These are phyloP conservation scores for Drosophila anceps DNA, from an alignment of 2,888 invertebrate genomes.

Conservation along the genomic window DNA sequence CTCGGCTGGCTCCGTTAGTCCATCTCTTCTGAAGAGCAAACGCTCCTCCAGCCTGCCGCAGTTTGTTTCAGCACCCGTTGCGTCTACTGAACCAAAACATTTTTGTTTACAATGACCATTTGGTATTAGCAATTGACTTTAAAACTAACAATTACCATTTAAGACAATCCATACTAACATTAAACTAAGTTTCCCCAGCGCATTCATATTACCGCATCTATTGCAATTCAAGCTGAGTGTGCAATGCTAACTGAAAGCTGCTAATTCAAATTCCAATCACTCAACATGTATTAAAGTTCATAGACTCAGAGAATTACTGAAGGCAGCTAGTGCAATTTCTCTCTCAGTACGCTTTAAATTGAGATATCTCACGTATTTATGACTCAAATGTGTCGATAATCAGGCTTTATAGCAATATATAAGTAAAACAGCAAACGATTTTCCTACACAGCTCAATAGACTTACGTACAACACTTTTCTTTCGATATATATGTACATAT, in stretches of 20 bases:
- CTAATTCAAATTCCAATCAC: conserved; percentile 1
- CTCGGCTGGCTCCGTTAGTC: conserved; percentile 52
- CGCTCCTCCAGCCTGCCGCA: conserved; percentile 60
- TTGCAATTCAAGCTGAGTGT: conserved; percentile 14
- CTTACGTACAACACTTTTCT: not conserved
- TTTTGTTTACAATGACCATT: not conserved
- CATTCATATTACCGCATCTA: conserved; percentile 34
- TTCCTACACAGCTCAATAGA: not conserved
- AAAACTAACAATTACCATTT: conserved; percentile 32
- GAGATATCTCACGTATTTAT: not conserved
- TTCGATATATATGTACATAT: too few species aligned
- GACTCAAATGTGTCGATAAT: not conserved
- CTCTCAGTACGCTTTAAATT: not conserved
- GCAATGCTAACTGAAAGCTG: conserved; percentile 34
- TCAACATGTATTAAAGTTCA: not conserved
- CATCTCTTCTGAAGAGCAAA: conserved; percentile 29
- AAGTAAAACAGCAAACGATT: not conserved
- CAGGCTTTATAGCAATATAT: not conserved
- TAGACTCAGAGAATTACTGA: not conserved
- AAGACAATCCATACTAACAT: conserved; percentile 33
- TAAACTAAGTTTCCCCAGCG: conserved; percentile 38
- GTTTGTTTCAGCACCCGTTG: not conserved
- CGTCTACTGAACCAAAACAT: not conserved
- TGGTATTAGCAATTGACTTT: not conserved
- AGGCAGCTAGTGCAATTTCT: not conserved